phyloP scores from a whole-genome alignment of 2,797 vertebrate genomes.

The Erpetoichthys calabaricus region DNA sequence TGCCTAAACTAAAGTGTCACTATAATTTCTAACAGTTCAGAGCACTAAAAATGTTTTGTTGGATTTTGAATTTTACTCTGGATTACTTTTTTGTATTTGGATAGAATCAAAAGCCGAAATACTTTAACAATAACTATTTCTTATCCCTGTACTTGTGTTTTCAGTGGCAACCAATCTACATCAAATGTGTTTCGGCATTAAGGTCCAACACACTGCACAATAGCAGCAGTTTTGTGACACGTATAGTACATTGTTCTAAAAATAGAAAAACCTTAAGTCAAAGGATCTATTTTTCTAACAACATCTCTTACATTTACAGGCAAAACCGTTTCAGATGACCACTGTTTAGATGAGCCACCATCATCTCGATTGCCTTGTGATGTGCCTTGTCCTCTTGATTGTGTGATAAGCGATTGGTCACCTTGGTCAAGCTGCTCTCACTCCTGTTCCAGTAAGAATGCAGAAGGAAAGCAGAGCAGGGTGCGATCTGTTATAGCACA shows the following conservation, averaged over 20 bases:
- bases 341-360: constrained; percentile 51
- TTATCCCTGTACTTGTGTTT: too few species aligned
- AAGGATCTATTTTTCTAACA: background rate
- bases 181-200: too few species aligned
- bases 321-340: constrained; percentile 39
- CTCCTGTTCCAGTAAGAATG: constrained; percentile 66
- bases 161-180: too few species aligned
- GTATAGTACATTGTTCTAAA: constrained; percentile 9
- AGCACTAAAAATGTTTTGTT: too few species aligned
- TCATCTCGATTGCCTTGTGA: constrained; percentile 51
- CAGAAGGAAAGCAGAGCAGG: constrained; percentile 76
- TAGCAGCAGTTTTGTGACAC: background rate
- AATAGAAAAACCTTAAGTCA: constrained; percentile 12
- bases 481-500: constrained; percentile 69
- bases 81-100: too few species aligned
- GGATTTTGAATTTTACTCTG: too few species aligned
- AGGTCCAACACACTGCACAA: too few species aligned
- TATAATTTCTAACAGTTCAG: too few species aligned
- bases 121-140: too few species aligned
- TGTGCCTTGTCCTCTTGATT: constrained; percentile 69
- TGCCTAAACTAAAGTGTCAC: too few species aligned
- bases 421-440: constrained; percentile 78
- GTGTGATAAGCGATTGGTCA: constrained; percentile 73
- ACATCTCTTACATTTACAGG: constrained; percentile 36
- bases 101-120: too few species aligned